Conservation (phyloP, 2,113 vertebrate genomes). For the Proterorhinus semilunaris region DNA sequence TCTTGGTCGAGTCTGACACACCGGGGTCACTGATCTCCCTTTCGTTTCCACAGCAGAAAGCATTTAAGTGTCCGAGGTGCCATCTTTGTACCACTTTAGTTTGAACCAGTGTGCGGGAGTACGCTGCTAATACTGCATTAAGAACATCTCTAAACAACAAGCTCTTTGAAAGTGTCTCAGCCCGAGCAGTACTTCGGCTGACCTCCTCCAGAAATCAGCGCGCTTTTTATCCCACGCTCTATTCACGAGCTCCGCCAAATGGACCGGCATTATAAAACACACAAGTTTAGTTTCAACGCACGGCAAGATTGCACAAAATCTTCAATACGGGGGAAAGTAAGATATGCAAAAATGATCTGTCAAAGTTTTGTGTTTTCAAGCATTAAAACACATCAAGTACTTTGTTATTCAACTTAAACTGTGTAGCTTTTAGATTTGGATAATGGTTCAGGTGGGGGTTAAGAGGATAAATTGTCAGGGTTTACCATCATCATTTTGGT, state of each 20-base stretch:
- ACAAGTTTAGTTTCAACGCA: not conserved
- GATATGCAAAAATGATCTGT: too few relatives aligned
- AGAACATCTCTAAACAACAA: constrained; percentile 14
- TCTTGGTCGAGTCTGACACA: constrained; percentile 5
- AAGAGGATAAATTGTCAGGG: too few relatives aligned
- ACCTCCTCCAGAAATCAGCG: constrained; percentile 8
- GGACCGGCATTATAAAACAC: not conserved
- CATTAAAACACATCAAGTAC: too few relatives aligned
- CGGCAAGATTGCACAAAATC: not conserved
- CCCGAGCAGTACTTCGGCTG: constrained; percentile 3
- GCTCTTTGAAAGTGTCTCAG: constrained; percentile 12
- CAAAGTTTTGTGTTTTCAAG: too few relatives aligned
- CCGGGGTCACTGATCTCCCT: constrained; percentile 14
- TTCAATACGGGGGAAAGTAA: not conserved
- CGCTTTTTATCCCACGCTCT: constrained; percentile 9
- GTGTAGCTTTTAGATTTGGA: too few relatives aligned
- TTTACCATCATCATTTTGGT: too few relatives aligned
- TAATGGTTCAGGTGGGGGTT: too few relatives aligned
- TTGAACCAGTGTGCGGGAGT: constrained; percentile 7
- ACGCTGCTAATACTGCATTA: constrained; percentile 9
- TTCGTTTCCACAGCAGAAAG: constrained; percentile 23
- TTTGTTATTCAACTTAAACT: too few relatives aligned
- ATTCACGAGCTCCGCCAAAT: not conserved
- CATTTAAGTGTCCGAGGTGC: constrained; percentile 23
- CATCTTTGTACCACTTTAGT: constrained; percentile 15